Conservation (phyloP, 2,113 vertebrate genomes). For the Platycercus adscitus region DNA sequence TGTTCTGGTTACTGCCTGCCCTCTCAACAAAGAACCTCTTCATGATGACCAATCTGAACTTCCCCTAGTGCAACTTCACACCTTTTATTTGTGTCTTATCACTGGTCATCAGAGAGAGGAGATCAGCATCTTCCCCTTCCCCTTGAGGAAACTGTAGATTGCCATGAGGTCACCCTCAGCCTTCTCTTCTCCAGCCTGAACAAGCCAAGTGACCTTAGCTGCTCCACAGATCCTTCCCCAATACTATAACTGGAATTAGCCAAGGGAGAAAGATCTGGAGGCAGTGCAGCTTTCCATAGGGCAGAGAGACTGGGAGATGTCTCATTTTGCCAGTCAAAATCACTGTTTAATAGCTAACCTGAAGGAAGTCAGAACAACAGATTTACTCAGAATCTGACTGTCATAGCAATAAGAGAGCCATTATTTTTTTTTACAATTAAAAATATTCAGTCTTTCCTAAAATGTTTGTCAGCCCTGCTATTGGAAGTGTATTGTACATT, state of each 20-base stretch:
- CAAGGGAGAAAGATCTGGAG: not conserved
- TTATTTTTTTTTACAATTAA: not conserved
- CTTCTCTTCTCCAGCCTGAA: not conserved
- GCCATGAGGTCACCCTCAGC: not conserved
- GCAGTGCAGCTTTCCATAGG: not conserved
- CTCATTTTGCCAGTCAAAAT: not conserved
- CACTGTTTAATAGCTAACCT: not conserved
- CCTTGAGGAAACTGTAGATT: not conserved
- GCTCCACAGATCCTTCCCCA: not conserved
- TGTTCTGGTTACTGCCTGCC: not conserved
- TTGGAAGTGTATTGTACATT: not conserved
- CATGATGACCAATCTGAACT: not conserved
- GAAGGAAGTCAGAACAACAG: not conserved
- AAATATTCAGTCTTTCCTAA: not conserved
- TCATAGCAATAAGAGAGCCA: not conserved
- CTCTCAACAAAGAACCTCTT: not conserved
- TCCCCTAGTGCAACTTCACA: not conserved
- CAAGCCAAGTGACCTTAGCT: not conserved
- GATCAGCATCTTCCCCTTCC: not conserved
- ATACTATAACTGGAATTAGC: not conserved
- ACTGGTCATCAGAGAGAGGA: not conserved
- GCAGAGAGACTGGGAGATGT: not conserved
- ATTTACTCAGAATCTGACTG: not conserved
- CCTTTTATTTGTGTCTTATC: not conserved
- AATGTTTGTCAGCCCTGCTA: not conserved